Base-by-base conservation (phyloP, 1,140 invertebrate genomes). In the Eulimnadia texana region DNA sequence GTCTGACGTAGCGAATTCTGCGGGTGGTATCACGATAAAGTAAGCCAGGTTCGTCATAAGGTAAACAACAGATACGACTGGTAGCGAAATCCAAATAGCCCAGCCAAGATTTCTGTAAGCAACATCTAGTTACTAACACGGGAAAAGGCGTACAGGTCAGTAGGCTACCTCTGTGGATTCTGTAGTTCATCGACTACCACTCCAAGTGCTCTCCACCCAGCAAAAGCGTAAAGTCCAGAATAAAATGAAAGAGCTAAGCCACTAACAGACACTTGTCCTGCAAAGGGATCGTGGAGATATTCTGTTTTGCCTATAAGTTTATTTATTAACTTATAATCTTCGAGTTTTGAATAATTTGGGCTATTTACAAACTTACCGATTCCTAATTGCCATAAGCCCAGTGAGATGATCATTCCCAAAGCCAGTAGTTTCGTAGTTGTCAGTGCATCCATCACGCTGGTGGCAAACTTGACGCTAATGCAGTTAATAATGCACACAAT, bases 181-280 rank as follows among this genome's bases (percentile, higher is more conserved):
- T 93, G 84, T 13, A 96, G 77, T 74, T 97, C 93, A 75, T 93
- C 90, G 20, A 91, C 92, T 29, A 95, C 89, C 73, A 93, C n/a
- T 16, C 22, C 13, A n/a, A 24, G 20, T 11, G 20, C 1, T n/a
- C 33, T 22, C 55, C 55, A 57, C 33, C 93, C 93, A 54, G 90
- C 90, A 72, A 94, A 97, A n/a, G 93, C 90, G 77, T 96, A 97
- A 1, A 97, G 76, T 13, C 60, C 92, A 0, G 88, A 88, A 72
- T 94, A 95, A 68, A 94, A 93, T 0, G 90, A 89, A 51, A 93
- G 73, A 0, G 89, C 83, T 60, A 93, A 70, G 51, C 75, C 74
- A 10, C 74, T 74, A 11, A 77, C 65, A 58, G 62, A 50, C 9
- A 50, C 24, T 2, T 56, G 29, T 22, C 84, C 33, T 10, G 3